Evolutionary conservation across 2,888 invertebrate genomes (phyloP).

Genomic region (Gandaritis pyraliata): DNA sequence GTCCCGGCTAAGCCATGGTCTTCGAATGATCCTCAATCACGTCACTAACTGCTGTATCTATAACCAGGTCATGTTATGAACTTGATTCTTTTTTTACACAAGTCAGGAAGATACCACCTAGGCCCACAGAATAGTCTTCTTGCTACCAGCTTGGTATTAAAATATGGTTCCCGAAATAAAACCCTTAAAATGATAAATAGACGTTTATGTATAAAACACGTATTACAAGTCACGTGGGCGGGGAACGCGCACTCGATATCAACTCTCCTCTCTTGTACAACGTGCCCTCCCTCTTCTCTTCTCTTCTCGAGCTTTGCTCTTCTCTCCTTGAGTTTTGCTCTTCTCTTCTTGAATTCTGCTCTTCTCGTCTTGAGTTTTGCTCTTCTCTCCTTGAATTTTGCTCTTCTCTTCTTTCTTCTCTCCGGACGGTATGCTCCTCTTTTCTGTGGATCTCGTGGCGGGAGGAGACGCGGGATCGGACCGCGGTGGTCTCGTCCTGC

Average conservation of each 20-base stretch:
- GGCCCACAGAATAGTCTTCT: too few relatives aligned
- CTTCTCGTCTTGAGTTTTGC: constrained; percentile 53
- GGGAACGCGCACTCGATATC: constrained; percentile 89
- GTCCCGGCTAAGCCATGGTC: too few relatives aligned
- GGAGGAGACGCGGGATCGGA: constrained; percentile 73
- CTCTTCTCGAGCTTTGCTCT: constrained; percentile 58
- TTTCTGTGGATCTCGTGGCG: constrained; percentile 44
- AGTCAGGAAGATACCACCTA: too few relatives aligned
- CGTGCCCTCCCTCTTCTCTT: constrained; percentile 60
- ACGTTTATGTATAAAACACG: constrained; percentile 78
- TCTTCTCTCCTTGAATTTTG: constrained; percentile 48
- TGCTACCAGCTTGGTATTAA: too few relatives aligned
- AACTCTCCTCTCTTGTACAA: constrained; percentile 92
- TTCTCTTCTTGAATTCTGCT: constrained; percentile 45
- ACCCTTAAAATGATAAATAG: constrained; percentile 70
- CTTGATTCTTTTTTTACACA: too few relatives aligned
- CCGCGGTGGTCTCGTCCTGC: constrained; percentile 81
- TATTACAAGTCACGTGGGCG: constrained; percentile 71
- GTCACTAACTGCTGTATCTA: too few relatives aligned
- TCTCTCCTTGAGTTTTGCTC: constrained; percentile 43
- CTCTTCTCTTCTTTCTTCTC: constrained; percentile 49
- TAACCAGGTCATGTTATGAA: too few relatives aligned
- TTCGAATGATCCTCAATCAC: too few relatives aligned
- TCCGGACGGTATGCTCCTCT: constrained; percentile 59
- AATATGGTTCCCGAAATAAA: constrained; percentile 44